Conservation (phyloP, 2,888 invertebrate species). For the Nephrocerus scutellatus region DNA sequence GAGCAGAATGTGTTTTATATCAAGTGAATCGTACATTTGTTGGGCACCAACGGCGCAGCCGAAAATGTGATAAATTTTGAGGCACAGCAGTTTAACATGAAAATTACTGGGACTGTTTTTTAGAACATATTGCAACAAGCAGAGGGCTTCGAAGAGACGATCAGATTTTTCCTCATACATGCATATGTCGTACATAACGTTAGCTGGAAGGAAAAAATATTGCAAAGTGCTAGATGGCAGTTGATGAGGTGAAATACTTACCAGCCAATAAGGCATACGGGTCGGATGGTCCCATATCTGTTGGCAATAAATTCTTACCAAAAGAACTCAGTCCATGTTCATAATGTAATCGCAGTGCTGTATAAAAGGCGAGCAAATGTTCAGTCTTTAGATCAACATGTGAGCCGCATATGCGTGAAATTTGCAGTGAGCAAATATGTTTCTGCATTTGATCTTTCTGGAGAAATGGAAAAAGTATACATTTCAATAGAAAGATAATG, state of each 20-base stretch:
- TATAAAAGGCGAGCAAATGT: slow-evolving; percentile 54
- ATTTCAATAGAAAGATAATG: slow-evolving; percentile 6
- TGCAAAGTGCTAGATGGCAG: not conserved
- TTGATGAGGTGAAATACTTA: slow-evolving; percentile 21
- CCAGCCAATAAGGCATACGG: slow-evolving; percentile 73
- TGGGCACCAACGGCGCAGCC: slow-evolving; percentile 72
- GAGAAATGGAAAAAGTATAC: slow-evolving; percentile 17
- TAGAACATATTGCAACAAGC: slow-evolving; percentile 66
- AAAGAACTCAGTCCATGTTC: slow-evolving; percentile 55
- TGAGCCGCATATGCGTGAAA: slow-evolving; percentile 65
- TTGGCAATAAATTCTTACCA: slow-evolving; percentile 54
- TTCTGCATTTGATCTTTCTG: slow-evolving; percentile 71
- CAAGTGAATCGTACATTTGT: slow-evolving; percentile 67
- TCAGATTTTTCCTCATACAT: slow-evolving; percentile 51
- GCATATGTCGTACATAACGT: slow-evolving; percentile 51
- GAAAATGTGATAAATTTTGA: slow-evolving; percentile 69
- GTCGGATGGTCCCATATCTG: slow-evolving; percentile 71
- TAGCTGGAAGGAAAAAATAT: slow-evolving; percentile 29
- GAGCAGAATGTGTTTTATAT: slow-evolving; percentile 88
- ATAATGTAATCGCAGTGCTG: slow-evolving; percentile 60
- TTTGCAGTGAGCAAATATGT: slow-evolving; percentile 71
- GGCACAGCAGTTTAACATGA: slow-evolving; percentile 76
- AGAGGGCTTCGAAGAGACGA: slow-evolving; percentile 58
- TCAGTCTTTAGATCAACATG: slow-evolving; percentile 54
- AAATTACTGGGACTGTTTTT: slow-evolving; percentile 79